These are phyloP conservation scores for Nesometra sesokonis DNA, from an alignment of 35 echinoderm and acorn worm species.

Conservation along the genomic window DNA sequence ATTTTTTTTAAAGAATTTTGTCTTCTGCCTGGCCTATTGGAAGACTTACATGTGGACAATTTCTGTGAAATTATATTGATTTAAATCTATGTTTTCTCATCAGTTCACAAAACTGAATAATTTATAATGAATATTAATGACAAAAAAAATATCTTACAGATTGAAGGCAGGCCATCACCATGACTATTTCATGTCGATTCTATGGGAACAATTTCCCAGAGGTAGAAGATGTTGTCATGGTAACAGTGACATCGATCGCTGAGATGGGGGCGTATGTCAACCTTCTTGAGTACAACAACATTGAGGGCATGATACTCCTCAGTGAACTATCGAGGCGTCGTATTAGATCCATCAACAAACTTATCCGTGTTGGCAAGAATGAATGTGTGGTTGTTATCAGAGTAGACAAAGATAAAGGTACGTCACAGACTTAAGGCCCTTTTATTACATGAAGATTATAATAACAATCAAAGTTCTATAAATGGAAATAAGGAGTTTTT, in stretches of 20 bases:
- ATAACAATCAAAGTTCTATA: too few relatives aligned
- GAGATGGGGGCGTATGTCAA: slow-evolving; percentile 98
- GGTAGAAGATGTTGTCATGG: slow-evolving; percentile 92
- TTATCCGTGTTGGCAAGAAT: slow-evolving; percentile 85
- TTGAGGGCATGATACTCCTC: slow-evolving; percentile 95
- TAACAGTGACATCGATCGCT: slow-evolving; percentile 86
- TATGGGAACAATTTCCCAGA: slow-evolving; percentile 87
- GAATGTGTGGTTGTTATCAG: slow-evolving; percentile 98
- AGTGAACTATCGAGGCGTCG: slow-evolving; percentile 89
- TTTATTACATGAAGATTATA: too few relatives aligned
- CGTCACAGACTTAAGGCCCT: too few relatives aligned
- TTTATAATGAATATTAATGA: too few relatives aligned
- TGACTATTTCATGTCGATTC: slow-evolving; percentile 93
- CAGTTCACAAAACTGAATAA: too few relatives aligned
- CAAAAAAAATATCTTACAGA: too few relatives aligned
- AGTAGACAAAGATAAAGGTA: slow-evolving; percentile 99
- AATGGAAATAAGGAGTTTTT: too few relatives aligned
- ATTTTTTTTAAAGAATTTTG: too few relatives aligned
- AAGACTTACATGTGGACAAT: too few relatives aligned
- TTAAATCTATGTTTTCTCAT: too few relatives aligned
- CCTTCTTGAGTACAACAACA: slow-evolving; percentile 82
- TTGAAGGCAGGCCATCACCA: neutral
- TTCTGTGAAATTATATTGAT: too few relatives aligned
- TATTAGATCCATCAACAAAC: slow-evolving; percentile 98
- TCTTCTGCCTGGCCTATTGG: too few relatives aligned